Percentiles rank a stretch among this genome's conserved stretches.
phyloP scores from a whole-genome alignment of 2,888 invertebrate genomes.

The Cheilosia scutellata region DNA sequence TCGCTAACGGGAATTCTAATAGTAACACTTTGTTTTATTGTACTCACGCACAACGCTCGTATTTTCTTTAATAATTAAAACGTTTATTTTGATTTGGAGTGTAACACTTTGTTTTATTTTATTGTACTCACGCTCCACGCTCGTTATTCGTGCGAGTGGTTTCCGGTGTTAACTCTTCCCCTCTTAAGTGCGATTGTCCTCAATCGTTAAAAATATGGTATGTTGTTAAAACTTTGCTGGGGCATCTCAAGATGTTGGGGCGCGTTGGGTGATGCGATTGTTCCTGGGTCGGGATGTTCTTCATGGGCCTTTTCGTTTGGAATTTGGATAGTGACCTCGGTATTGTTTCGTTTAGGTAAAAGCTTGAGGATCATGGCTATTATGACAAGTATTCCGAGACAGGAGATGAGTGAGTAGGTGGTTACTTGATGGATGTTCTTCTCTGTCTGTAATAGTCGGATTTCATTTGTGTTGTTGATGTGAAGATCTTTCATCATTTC shows the following conservation, averaged over 20 bases:
- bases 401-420: constrained; percentile 14
- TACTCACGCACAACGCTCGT: too few species aligned
- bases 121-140: too few species aligned
- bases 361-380: constrained; percentile 6
- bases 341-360: constrained; percentile 18
- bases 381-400: constrained; percentile 11
- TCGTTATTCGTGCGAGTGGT: neutral
- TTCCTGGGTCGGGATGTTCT: neutral
- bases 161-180: neutral
- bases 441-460: constrained; percentile 29
- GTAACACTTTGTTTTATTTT: too few species aligned
- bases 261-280: constrained; percentile 14
- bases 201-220: constrained; percentile 10
- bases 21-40: too few species aligned
- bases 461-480: constrained; percentile 41
- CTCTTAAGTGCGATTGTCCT: constrained; percentile 3
- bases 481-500: constrained; percentile 48
- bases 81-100: too few species aligned
- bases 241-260: constrained; percentile 1
- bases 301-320: constrained; percentile 14
- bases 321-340: constrained; percentile 16
- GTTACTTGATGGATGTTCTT: constrained; percentile 24
- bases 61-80: too few species aligned
- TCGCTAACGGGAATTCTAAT: neutral
- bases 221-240: constrained; percentile 1